Percentiles rank a stretch among this genome's conserved stretches.
Conservation (phyloP, 2,113 vertebrate genomes). For the Cebidichthys violaceus region DNA sequence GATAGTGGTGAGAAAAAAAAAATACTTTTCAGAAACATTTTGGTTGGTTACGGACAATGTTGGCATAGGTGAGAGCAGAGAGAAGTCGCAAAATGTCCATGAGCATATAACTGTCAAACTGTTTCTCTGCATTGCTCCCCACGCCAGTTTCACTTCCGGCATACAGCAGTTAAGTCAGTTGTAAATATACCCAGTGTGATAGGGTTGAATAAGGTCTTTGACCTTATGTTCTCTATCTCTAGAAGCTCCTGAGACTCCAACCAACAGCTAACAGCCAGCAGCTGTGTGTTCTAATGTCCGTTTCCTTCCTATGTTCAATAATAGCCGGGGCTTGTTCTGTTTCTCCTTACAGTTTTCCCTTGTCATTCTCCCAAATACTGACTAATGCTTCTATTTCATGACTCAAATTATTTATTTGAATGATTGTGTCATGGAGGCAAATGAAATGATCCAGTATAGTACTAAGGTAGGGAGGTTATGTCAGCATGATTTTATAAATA, state of each 20-base stretch:
- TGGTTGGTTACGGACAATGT: not conserved
- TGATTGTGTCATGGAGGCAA: not conserved
- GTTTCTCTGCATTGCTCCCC: conserved; percentile 24
- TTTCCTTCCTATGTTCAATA: conserved; percentile 48
- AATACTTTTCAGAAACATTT: not conserved
- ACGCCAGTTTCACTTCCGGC: conserved; percentile 63
- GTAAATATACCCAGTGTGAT: conserved; percentile 1
- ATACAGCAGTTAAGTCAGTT: not conserved
- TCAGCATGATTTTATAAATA: conserved; percentile 24
- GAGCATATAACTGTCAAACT: not conserved
- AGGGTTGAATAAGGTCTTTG: not conserved
- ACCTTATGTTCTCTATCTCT: not conserved
- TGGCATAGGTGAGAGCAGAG: not conserved
- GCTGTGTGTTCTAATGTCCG: conserved; percentile 13
- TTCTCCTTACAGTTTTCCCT: not conserved
- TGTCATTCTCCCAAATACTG: not conserved
- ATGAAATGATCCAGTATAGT: not conserved
- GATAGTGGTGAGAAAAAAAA: not conserved
- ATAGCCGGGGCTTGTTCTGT: not conserved
- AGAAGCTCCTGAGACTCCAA: not conserved
- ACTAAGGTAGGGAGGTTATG: not conserved
- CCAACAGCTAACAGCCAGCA: conserved; percentile 6
- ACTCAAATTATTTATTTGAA: not conserved
- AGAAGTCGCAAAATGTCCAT: conserved; percentile 20
- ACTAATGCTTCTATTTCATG: not conserved